phyloP scores from a whole-genome alignment of 2,113 vertebrate genomes.

The Noturus placidus region DNA sequence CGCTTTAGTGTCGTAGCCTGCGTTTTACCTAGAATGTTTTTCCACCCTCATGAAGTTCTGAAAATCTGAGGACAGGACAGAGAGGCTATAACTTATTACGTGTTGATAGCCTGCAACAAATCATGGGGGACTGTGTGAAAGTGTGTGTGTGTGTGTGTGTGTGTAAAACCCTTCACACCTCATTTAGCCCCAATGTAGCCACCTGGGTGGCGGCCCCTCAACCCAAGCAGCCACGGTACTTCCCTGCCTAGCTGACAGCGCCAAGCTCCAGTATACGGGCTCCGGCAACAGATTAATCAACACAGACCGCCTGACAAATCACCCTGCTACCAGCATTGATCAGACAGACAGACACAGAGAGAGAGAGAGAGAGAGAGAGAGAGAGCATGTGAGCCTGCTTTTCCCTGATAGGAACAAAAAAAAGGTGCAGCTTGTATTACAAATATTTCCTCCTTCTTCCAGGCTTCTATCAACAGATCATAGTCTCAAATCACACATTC shows the following conservation, averaged over 20 bases:
- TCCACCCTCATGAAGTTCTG: conserved; percentile 51
- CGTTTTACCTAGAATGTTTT: conserved; percentile 1
- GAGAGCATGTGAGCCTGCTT: not conserved
- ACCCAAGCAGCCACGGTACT: conserved; percentile 81
- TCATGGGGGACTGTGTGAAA: conserved; percentile 75
- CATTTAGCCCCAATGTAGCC: conserved; percentile 95
- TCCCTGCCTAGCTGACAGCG: conserved; percentile 80
- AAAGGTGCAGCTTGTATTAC: conserved; percentile 26
- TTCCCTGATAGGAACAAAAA: not conserved
- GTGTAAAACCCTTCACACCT: conserved; percentile 91
- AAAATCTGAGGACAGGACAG: conserved; percentile 80
- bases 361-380: conserved; percentile 55
- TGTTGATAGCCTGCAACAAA: conserved; percentile 94
- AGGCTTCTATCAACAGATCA: conserved; percentile 29
- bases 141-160: conserved; percentile 46
- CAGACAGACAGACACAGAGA: conserved; percentile 57
- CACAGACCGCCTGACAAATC: conserved; percentile 83
- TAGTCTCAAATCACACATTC: conserved; percentile 24
- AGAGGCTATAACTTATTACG: conserved; percentile 96
- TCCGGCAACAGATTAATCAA: conserved; percentile 86
- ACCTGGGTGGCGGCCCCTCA: conserved; percentile 94
- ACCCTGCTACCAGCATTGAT: conserved; percentile 70
- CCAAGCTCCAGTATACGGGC: conserved; percentile 78
- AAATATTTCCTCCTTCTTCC: conserved; percentile 29
- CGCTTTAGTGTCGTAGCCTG: not conserved